phyloP scores from a whole-genome alignment of 37 sponge, comb jelly and placozoan genomes.

The Agelas oroides region DNA sequence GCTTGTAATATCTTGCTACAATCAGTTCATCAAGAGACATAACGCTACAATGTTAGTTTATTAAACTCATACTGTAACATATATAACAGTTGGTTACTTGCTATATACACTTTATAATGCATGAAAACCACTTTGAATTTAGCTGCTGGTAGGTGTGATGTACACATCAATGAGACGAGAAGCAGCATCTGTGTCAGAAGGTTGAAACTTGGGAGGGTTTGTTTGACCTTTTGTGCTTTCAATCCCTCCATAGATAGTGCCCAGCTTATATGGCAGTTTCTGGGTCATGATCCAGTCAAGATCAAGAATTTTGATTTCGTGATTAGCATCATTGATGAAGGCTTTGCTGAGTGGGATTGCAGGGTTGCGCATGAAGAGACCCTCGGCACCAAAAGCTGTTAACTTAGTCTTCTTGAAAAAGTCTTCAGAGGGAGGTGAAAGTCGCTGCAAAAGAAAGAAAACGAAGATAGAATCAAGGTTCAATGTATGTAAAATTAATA shows the following conservation, averaged over 20 bases:
- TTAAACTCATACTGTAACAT: too few relatives aligned
- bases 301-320: too few relatives aligned
- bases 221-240: not conserved
- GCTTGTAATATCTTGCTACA: too few relatives aligned
- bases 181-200: not conserved
- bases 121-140: too few relatives aligned
- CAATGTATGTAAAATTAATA: too few relatives aligned
- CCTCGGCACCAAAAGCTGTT: constrained; percentile 15
- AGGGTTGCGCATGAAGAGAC: constrained; percentile 1
- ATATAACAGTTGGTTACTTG: too few relatives aligned
- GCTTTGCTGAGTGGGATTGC: not conserved
- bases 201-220: constrained; percentile 8
- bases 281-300: not conserved
- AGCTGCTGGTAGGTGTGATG: not conserved
- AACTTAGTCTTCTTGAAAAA: not conserved
- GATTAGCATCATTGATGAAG: not conserved
- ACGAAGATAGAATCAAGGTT: not conserved
- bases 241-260: constrained; percentile 27
- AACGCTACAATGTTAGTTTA: too few relatives aligned
- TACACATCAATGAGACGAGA: constrained; percentile 12
- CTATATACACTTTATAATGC: too few relatives aligned
- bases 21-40: too few relatives aligned
- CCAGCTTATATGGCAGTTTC: not conserved
- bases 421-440: not conserved
- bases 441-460: not conserved